Evolutionary conservation across 2,797 vertebrate species (phyloP).

Genomic region (Thalassophryne amazonica): DNA sequence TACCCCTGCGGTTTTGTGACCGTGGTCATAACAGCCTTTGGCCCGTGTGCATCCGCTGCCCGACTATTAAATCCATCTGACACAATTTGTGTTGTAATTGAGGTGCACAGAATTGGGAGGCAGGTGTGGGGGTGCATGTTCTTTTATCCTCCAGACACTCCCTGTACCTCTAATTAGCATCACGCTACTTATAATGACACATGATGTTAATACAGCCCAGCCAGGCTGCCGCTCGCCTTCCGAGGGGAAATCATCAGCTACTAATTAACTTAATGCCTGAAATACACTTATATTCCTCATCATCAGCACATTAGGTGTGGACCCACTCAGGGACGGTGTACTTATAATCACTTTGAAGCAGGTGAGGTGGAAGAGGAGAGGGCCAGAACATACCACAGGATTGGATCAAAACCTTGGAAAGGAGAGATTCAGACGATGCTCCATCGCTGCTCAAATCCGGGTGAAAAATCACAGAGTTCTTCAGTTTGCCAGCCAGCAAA

Average conservation of each 20-base stretch:
- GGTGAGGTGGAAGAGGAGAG: slow-evolving; percentile 11
- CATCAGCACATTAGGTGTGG: slow-evolving; percentile 36
- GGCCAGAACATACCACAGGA: slow-evolving; percentile 1
- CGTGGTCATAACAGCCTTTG: background rate
- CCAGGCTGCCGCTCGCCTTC: slow-evolving; percentile 31
- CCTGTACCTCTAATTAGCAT: slow-evolving; percentile 46
- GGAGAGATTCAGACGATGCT: background rate
- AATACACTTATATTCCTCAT: slow-evolving; percentile 44
- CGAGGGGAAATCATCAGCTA: slow-evolving; percentile 51
- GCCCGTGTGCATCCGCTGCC: background rate
- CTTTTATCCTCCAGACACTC: slow-evolving; percentile 26
- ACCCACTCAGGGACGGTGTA: slow-evolving; percentile 15
- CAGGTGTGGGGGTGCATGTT: background rate
- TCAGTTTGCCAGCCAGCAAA: slow-evolving; percentile 7
- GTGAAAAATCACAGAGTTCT: slow-evolving; percentile 1
- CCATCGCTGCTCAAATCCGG: slow-evolving; percentile 9
- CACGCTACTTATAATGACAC: slow-evolving; percentile 50
- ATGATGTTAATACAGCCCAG: slow-evolving; percentile 39
- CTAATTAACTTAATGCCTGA: slow-evolving; percentile 59
- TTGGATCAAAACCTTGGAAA: slow-evolving; percentile 18
- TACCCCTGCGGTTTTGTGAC: no score
- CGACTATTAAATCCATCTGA: background rate
- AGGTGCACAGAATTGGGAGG: background rate
- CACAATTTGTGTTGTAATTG: slow-evolving; percentile 13
- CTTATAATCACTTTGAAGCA: slow-evolving; percentile 38